Conservation (phyloP, 2,797 vertebrate species). For the Microctenopoma lineatum region DNA sequence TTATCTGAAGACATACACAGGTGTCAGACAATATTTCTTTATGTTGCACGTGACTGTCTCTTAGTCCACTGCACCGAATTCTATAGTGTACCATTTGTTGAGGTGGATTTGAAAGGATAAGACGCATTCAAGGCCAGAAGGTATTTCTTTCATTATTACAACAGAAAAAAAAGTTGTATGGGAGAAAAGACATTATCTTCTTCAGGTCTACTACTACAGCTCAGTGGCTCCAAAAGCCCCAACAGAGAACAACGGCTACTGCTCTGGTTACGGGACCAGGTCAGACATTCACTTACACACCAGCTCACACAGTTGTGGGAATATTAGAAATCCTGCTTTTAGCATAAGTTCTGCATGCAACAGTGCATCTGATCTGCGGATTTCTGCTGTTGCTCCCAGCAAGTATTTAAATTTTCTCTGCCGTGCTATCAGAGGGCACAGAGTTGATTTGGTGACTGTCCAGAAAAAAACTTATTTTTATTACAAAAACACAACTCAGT, state of each 20-base stretch:
- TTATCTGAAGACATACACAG: conserved; percentile 9
- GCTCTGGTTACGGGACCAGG: neutral
- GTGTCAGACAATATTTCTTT: conserved; percentile 26
- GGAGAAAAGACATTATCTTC: too few relatives aligned
- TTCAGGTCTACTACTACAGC: neutral
- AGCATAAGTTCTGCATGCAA: neutral
- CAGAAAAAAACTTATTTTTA: conserved; percentile 5
- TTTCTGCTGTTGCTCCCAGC: conserved; percentile 6
- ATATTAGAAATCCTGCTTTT: neutral
- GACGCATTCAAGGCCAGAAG: neutral
- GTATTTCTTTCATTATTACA: neutral
- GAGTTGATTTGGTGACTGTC: conserved; percentile 25
- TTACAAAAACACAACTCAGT: conserved; percentile 19
- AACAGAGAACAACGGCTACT: conserved; percentile 3
- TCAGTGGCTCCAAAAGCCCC: conserved; percentile 7
- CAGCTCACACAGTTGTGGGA: neutral
- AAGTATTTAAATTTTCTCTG: conserved; percentile 27
- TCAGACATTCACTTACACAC: neutral
- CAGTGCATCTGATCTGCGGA: neutral
- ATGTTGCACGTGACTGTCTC: conserved; percentile 67
- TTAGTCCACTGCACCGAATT: neutral
- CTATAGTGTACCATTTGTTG: neutral
- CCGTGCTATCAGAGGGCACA: conserved; percentile 16
- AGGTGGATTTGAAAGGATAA: too few relatives aligned
- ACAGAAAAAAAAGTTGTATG: too few relatives aligned